Evolutionary conservation across 2,797 vertebrate genomes (phyloP).

Genomic region (Chromis chromis): DNA sequence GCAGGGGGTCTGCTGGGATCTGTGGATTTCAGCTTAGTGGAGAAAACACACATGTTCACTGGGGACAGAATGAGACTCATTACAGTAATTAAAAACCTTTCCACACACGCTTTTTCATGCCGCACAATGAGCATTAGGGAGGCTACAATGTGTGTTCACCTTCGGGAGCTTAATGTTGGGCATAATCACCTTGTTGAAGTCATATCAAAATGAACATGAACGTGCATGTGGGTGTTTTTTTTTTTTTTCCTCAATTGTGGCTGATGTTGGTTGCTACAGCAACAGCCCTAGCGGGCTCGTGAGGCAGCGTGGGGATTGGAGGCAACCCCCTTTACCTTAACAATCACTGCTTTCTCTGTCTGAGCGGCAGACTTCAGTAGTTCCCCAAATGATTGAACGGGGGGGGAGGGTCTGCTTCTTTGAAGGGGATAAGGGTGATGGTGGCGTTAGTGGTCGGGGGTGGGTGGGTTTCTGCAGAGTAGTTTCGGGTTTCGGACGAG

Average conservation of each 20-base stretch:
- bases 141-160: conserved; percentile 18
- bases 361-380: conserved; percentile 51
- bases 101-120: conserved; percentile 33
- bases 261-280: conserved; percentile 80
- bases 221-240: conserved; percentile 32
- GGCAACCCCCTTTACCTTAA: conserved; percentile 57
- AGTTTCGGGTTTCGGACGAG: conserved; percentile 33
- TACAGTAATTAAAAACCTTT: conserved; percentile 71
- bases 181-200: conserved; percentile 39
- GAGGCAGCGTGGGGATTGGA: conserved; percentile 67
- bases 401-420: conserved; percentile 41
- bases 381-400: conserved; percentile 11
- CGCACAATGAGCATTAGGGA: conserved; percentile 29
- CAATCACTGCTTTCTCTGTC: conserved; percentile 58
- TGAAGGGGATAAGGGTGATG: conserved; percentile 32
- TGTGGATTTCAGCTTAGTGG: conserved; percentile 39
- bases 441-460: conserved; percentile 14
- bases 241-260: conserved; percentile 47
- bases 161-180: conserved; percentile 26
- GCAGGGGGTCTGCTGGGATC: conserved; percentile 57
- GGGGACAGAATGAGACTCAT: conserved; percentile 58
- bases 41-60: conserved; percentile 46
- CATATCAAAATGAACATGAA: conserved; percentile 40
- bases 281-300: conserved; percentile 71
- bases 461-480: neutral